Percentiles rank a stretch among this genome's conserved stretches.
Evolutionary conservation across 2,113 vertebrate species (phyloP).

Genomic region (Tringa solitaria): DNA sequence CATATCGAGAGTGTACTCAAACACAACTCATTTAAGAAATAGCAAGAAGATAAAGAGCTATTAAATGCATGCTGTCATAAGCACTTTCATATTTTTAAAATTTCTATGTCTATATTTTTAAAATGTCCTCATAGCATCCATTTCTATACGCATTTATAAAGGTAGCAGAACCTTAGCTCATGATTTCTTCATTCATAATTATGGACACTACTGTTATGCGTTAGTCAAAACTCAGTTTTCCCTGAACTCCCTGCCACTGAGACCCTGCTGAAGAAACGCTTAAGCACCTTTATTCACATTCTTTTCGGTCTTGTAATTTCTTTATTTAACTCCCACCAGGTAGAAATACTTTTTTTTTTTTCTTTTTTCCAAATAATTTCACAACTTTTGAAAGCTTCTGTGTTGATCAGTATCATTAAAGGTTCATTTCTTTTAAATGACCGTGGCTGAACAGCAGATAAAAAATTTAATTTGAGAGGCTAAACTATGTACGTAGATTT

Average conservation of each 20-base stretch:
- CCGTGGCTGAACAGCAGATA: not conserved
- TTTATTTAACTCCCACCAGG: not conserved
- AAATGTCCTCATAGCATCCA: not conserved
- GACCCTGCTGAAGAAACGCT: not conserved
- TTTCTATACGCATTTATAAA: not conserved
- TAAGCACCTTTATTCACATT: not conserved
- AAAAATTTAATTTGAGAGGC: not conserved
- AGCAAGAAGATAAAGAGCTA: not conserved
- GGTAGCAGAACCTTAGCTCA: not conserved
- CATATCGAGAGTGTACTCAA: not conserved
- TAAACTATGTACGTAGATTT: not conserved
- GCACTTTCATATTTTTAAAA: not conserved
- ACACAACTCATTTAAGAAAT: not conserved
- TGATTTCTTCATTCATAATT: not conserved
- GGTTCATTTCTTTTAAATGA: not conserved
- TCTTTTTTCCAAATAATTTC: not conserved
- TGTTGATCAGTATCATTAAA: not conserved
- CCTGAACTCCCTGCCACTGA: not conserved
- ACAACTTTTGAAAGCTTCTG: not conserved
- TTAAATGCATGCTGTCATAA: not conserved
- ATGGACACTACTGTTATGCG: not conserved
- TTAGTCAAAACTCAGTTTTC: not conserved
- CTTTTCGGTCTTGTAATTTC: not conserved
- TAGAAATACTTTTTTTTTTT: not conserved
- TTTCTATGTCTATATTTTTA: not conserved